Evolutionary conservation across 2,888 invertebrate genomes (phyloP).

Genomic region (Achlya flavicornis): DNA sequence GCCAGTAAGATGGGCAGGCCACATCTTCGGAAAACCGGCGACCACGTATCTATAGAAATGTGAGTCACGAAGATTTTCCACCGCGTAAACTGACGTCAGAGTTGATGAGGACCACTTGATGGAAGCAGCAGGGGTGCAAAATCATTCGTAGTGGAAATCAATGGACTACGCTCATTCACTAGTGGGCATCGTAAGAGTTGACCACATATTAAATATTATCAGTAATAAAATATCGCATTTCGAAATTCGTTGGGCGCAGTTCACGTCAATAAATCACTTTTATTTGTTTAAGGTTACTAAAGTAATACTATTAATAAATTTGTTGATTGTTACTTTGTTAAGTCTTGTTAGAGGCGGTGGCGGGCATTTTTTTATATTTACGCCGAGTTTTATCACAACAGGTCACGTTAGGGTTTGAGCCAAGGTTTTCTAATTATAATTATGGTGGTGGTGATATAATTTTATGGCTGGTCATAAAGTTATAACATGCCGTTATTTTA

Average conservation of each 20-base stretch:
- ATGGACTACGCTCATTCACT: no score
- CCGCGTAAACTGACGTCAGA: no score
- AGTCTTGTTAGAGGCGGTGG: slow-evolving; percentile 37
- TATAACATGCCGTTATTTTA: slow-evolving; percentile 24
- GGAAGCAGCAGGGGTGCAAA: no score
- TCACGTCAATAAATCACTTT: slow-evolving; percentile 46
- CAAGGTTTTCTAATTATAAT: slow-evolving; percentile 35
- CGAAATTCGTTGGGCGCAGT: not conserved
- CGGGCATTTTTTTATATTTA: slow-evolving; percentile 16
- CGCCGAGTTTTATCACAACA: slow-evolving; percentile 34
- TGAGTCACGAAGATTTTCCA: no score
- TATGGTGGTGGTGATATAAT: slow-evolving; percentile 34
- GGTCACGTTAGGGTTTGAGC: slow-evolving; percentile 27
- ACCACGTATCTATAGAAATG: no score
- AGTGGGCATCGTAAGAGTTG: not conserved
- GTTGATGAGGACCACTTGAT: no score
- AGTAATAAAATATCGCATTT: not conserved
- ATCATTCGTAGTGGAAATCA: no score
- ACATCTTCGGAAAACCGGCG: no score
- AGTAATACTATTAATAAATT: slow-evolving; percentile 50
- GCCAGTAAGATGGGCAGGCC: no score
- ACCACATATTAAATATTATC: not conserved
- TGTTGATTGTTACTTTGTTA: slow-evolving; percentile 37
- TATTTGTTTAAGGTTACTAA: slow-evolving; percentile 49
- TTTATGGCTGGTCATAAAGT: slow-evolving; percentile 42